Evolutionary conservation across 2,888 invertebrate genomes (phyloP).

Genomic region (Pristionchus exspectatus): DNA sequence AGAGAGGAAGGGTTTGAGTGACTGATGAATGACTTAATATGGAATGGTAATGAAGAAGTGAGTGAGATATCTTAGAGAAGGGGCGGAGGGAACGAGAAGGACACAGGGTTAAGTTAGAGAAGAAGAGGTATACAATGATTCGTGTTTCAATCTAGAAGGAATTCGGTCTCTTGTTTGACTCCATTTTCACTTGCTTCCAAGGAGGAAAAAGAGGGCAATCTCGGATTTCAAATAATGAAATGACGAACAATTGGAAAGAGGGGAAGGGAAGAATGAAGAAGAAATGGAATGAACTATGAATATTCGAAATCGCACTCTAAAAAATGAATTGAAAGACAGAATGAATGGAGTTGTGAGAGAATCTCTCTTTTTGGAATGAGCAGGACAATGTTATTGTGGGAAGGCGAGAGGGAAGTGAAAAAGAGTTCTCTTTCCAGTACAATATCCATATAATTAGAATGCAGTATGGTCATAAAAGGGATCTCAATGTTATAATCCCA

Average conservation of each 20-base stretch:
- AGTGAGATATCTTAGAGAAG: neutral
- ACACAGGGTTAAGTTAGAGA: neutral
- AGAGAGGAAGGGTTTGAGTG: neutral
- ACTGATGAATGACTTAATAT: neutral
- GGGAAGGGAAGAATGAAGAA: neutral
- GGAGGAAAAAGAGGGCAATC: neutral
- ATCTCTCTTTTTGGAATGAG: no score
- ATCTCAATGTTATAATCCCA: no score
- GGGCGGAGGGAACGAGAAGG: neutral
- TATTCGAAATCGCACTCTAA: neutral
- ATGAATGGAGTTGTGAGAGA: neutral
- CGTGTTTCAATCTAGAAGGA: conserved; percentile 5
- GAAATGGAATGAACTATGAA: neutral
- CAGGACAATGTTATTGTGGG: neutral
- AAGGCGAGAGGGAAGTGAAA: neutral
- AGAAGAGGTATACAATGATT: neutral
- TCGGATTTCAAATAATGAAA: conserved; percentile 45
- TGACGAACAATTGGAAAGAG: conserved; percentile 16
- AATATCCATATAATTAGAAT: neutral
- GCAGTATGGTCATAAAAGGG: no score
- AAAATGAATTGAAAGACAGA: neutral
- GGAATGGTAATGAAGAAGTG: conserved; percentile 39
- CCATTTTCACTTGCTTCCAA: conserved; percentile 27
- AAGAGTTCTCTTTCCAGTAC: neutral
- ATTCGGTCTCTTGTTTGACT: conserved; percentile 14